Evolutionary conservation across 2,797 vertebrate species (phyloP).

Genomic region (Etheostoma perlongum): DNA sequence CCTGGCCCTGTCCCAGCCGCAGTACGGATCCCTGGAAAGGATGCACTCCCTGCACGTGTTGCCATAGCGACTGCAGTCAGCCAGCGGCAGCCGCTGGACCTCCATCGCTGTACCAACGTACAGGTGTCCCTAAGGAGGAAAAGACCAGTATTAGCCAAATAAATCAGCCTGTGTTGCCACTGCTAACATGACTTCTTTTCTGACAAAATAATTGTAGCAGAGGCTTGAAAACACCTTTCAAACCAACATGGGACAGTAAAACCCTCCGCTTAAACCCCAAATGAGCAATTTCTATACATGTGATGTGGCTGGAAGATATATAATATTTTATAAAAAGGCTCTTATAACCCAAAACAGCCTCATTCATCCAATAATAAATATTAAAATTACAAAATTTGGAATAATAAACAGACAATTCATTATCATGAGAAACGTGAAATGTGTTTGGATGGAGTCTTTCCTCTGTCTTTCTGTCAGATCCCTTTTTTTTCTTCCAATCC

Average conservation of each 20-base stretch:
- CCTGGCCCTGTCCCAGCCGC: constrained; percentile 83
- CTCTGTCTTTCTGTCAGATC: too few relatives aligned
- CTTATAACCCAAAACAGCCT: not conserved
- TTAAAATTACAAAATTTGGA: not conserved
- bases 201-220: not conserved
- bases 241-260: not conserved
- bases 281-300: not conserved
- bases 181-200: not conserved
- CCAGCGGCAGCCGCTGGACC: constrained; percentile 84
- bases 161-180: not conserved
- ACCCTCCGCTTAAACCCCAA: not conserved
- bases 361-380: not conserved
- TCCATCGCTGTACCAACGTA: constrained; percentile 86
- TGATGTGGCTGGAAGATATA: not conserved
- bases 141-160: not conserved
- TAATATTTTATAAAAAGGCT: not conserved
- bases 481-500: too few relatives aligned
- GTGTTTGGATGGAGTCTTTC: not conserved
- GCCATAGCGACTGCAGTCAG: constrained; percentile 86
- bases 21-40: constrained; percentile 85
- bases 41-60: constrained; percentile 86
- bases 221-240: not conserved
- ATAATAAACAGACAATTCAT: not conserved
- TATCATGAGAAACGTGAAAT: not conserved
- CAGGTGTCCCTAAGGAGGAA: constrained; percentile 80